Evolutionary conservation across 2,113 vertebrate species (phyloP).

Genomic region (Stegostoma tigrinum): DNA sequence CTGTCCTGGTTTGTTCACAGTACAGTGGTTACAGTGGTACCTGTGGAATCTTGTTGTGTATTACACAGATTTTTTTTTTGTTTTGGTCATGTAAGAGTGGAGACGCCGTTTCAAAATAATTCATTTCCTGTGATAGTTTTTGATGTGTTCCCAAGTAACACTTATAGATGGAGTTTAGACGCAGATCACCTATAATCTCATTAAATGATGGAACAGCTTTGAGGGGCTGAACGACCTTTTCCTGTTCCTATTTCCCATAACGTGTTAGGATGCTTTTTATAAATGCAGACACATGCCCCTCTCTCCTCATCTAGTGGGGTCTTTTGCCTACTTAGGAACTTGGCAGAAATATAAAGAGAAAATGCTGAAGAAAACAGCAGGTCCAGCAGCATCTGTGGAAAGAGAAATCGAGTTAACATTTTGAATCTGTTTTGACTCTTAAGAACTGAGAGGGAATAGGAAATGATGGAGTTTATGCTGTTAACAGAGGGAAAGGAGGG

Average conservation of each 20-base stretch:
- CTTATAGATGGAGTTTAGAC: not conserved
- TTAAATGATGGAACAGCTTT: not conserved
- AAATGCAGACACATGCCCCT: too few species aligned
- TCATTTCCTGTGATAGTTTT: not conserved
- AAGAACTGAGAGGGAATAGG: too few species aligned
- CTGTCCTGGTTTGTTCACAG: too few species aligned
- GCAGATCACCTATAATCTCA: not conserved
- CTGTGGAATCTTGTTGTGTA: not conserved
- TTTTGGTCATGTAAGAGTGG: not conserved
- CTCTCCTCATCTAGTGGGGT: not conserved
- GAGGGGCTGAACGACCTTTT: not conserved
- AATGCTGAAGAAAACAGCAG: too few species aligned
- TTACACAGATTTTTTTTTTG: not conserved
- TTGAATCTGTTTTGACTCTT: too few species aligned
- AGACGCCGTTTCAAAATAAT: not conserved
- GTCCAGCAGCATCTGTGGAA: too few species aligned
- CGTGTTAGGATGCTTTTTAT: not conserved
- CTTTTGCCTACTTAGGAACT: not conserved
- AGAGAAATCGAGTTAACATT: too few species aligned
- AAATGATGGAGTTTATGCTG: too few species aligned
- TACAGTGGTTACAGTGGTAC: not conserved
- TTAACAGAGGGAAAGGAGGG: too few species aligned
- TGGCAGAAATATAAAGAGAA: too few species aligned
- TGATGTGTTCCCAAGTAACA: not conserved
- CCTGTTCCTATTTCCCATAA: not conserved